Conservation (phyloP, 2,888 invertebrate genomes). For the Folsomia candida region DNA sequence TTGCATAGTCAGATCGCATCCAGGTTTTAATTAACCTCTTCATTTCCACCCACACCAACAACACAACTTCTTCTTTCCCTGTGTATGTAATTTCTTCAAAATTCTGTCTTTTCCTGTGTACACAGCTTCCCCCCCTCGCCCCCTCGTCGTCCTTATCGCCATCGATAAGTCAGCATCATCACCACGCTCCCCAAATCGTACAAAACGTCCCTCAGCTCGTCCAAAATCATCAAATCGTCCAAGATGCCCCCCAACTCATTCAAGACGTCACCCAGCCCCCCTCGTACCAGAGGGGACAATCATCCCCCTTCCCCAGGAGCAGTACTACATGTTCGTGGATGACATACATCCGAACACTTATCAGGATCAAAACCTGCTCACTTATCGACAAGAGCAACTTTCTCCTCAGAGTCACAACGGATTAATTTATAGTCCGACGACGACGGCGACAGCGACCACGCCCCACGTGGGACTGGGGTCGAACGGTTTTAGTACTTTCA, state of each 20-base stretch:
- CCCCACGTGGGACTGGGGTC: conserved; percentile 31
- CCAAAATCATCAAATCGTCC: too few relatives aligned
- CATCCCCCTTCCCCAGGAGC: conserved; percentile 33
- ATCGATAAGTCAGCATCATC: too few relatives aligned
- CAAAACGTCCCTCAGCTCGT: too few relatives aligned
- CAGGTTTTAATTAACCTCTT: too few relatives aligned
- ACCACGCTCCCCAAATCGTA: too few relatives aligned
- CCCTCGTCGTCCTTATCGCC: too few relatives aligned
- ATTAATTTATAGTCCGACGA: conserved; percentile 29
- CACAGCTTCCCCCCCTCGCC: too few relatives aligned
- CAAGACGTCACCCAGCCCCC: too few relatives aligned
- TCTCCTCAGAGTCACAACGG: conserved; percentile 22
- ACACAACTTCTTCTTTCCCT: background rate
- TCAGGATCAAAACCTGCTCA: background rate
- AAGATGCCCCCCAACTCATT: background rate
- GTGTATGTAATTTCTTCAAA: conserved; percentile 7
- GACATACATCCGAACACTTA: background rate
- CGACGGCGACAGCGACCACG: conserved; percentile 26
- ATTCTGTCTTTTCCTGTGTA: background rate
- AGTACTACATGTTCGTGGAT: conserved; percentile 24
- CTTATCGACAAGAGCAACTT: background rate
- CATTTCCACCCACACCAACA: background rate
- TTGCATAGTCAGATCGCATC: too few relatives aligned
- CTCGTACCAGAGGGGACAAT: background rate
- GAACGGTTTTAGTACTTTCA: conserved; percentile 45